Percentiles rank a stretch among this genome's conserved stretches.
Evolutionary conservation across 2,888 invertebrate genomes (phyloP).

Genomic region (Lucinisca nassula): DNA sequence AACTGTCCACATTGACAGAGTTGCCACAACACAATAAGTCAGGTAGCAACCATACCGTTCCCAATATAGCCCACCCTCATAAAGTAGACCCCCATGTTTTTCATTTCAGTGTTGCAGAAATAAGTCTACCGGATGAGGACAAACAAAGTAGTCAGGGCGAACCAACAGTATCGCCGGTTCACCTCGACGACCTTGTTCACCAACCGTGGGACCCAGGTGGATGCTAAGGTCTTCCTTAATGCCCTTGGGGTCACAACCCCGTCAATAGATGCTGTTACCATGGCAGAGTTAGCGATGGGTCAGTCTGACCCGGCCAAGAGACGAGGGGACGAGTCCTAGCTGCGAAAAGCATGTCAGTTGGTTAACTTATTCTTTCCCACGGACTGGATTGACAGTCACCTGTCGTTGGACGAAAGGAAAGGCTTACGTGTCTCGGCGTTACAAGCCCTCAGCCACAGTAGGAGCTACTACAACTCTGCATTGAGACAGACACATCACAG

Average conservation of each 20-base stretch:
- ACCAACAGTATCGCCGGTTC: neutral
- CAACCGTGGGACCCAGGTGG: neutral
- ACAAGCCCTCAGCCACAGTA: too few species aligned
- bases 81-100: too few species aligned
- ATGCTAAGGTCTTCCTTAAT: neutral
- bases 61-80: too few species aligned
- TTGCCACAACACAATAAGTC: too few species aligned
- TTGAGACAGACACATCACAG: neutral
- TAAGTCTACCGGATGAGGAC: neutral
- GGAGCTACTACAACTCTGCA: too few species aligned
- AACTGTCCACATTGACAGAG: too few species aligned
- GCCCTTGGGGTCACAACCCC: neutral
- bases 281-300: neutral
- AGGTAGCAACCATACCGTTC: too few species aligned
- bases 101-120: too few species aligned
- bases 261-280: neutral
- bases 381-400: neutral
- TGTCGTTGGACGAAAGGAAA: neutral
- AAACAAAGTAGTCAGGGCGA: neutral
- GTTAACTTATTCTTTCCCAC: neutral
- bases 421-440: too few species aligned
- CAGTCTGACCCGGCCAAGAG: neutral
- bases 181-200: neutral
- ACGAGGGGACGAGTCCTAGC: neutral
- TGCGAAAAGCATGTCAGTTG: neutral